A percentile compares a stretch with the other conserved stretches of the same genome.
Conservation (phyloP, 2,797 vertebrate species). For the Lepus townsendii region DNA sequence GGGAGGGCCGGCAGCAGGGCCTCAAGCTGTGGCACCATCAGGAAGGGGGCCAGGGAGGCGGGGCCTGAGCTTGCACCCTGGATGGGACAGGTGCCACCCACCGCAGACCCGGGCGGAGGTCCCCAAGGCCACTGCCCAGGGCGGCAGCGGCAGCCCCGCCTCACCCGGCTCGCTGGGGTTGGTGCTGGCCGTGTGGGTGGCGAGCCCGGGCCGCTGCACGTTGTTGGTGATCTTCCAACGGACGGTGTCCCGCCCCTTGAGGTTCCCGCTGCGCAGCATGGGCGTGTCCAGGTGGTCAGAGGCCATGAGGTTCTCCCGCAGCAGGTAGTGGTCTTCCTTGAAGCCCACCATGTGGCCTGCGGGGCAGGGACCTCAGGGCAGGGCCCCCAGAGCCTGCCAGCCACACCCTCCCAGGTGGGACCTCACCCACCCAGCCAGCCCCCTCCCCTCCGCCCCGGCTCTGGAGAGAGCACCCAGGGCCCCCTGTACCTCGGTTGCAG, state of each 20-base stretch:
- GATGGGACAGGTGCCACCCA: not conserved
- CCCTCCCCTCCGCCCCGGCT: not conserved
- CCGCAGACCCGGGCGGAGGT: accelerated
- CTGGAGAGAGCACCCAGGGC: no score
- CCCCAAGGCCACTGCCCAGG: accelerated
- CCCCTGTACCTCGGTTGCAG: slow-evolving; percentile 92
- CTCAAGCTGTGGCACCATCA: no score
- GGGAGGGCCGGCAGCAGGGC: not conserved
- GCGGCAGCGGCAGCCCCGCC: not conserved
- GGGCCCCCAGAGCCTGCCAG: not conserved
- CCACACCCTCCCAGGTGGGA: not conserved
- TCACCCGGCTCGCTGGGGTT: slow-evolving; percentile 94
- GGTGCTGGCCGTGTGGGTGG: slow-evolving; percentile 86
- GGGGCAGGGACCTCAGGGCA: not conserved
- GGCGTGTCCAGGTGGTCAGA: slow-evolving; percentile 97
- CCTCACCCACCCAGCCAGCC: no score
- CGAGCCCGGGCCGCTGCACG: slow-evolving; percentile 90
- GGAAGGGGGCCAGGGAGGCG: not conserved
- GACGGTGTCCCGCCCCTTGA: slow-evolving; percentile 94
- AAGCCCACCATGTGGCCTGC: slow-evolving; percentile 97
- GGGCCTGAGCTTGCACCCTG: not conserved
- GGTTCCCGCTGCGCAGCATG: slow-evolving; percentile 93
- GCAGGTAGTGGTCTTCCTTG: slow-evolving; percentile 97
- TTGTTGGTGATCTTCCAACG: slow-evolving; percentile 98
- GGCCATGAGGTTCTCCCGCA: slow-evolving; percentile 94